Percentiles rank a stretch among this genome's conserved stretches.
phyloP scores from a whole-genome alignment of 1,140 invertebrate species.

The Eupristina koningsbergeri region DNA sequence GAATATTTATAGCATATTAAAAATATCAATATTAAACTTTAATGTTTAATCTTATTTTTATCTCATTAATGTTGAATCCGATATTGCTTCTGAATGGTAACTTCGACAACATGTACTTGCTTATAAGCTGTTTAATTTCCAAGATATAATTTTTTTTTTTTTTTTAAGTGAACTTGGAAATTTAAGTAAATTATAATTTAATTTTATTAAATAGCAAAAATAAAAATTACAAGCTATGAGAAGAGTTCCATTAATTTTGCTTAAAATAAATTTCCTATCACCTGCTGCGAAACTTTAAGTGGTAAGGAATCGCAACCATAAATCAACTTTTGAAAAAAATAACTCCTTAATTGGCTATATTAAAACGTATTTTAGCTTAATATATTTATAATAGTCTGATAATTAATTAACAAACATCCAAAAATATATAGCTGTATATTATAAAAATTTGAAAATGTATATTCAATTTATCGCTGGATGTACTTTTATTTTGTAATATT shows the following conservation, averaged over 20 bases:
- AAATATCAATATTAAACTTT: neutral
- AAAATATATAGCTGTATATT: neutral
- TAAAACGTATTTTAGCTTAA: neutral
- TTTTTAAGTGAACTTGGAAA: neutral
- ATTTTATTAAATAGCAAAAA: constrained; percentile 5
- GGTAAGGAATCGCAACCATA: neutral
- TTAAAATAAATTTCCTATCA: constrained; percentile 11
- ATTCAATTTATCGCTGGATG: neutral
- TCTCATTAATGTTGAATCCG: neutral
- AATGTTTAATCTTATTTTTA: neutral
- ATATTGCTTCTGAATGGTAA: neutral
- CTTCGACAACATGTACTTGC: neutral
- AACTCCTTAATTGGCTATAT: constrained; percentile 11
- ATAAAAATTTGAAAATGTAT: neutral
- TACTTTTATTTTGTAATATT: too few species aligned
- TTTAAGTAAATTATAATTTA: constrained; percentile 1
- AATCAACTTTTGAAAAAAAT: constrained; percentile 6
- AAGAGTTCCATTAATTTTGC: neutral
- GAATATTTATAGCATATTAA: too few species aligned
- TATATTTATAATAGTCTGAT: constrained; percentile 7
- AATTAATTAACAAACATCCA: neutral
- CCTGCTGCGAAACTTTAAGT: constrained; percentile 19
- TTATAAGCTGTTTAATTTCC: neutral
- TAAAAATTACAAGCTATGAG: neutral
- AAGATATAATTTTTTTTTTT: neutral